Base-by-base conservation (phyloP, 2,888 invertebrate genomes). In the Dolichopus griseipennis region DNA sequence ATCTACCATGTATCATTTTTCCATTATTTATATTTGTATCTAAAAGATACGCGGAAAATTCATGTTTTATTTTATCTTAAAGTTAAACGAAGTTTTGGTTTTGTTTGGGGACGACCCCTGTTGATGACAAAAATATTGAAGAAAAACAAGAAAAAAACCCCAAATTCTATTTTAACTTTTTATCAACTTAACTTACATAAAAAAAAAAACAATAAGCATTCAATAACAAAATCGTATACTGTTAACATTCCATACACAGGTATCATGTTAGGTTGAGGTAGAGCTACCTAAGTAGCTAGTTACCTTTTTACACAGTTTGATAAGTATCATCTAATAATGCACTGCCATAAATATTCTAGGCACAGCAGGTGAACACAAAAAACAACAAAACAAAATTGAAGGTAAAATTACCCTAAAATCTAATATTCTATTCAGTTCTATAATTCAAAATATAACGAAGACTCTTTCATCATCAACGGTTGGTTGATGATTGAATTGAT, bases 271-370 rank as follows among this genome's bases (percentile, higher is more conserved):
- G 27, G 27, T 41, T 41, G n/a, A 41, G 5, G 27, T 27, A 27
- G 2, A 27, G 27, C 5, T 27, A 27, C 27, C 27, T 27, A 27
- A 27, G 27, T 27, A 27, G 27, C 37, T 37, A 37, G 27, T 18
- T 52, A 52, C 52, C 52, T 52, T 52, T n/a, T 52, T 15, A 52
- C 52, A n/a, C 52, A 52, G 52, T 52, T 52, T 52, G 52, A 52
- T 52, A 52, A 52, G 52, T 52, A 52, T 52, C 52, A 52, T 15
- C 52, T 52, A 52, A 52, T 52, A 52, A 52, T 52, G 52, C 52
- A 52, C 52, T n/a, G 52, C 52, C 6, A 52, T 52, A 52, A 52
- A 52, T 52, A 52, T 52, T 52, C 52, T 52, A 52, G n/a, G 52
- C 52, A 52, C 52, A 52, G 52, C 52, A 52, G 52, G 52, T 52